These are phyloP conservation scores for Meles meles DNA, from an alignment of 2,113 vertebrate species.

Conservation along the genomic window DNA sequence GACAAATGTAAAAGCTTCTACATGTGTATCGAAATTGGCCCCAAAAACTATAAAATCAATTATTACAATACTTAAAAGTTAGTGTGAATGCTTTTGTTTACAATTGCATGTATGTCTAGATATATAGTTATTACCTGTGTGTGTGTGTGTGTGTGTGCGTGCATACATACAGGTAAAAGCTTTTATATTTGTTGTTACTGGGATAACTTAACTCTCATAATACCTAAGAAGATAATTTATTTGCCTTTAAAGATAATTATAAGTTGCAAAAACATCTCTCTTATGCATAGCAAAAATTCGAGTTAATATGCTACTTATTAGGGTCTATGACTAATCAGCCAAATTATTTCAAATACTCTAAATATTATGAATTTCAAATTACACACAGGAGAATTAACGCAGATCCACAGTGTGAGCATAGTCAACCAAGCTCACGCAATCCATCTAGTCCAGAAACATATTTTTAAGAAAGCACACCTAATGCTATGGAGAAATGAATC, in stretches of 20 bases:
- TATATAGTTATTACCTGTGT: background rate
- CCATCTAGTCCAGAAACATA: background rate
- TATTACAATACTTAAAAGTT: background rate
- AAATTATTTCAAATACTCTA: slow-evolving; percentile 14
- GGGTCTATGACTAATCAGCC: background rate
- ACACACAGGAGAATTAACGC: background rate
- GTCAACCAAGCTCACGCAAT: background rate
- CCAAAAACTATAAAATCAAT: background rate
- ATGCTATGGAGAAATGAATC: background rate
- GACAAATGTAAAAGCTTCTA: background rate
- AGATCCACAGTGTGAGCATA: background rate
- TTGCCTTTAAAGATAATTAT: background rate
- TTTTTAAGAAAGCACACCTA: background rate
- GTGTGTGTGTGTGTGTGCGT: too few relatives aligned
- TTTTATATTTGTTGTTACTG: background rate
- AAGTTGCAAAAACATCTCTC: background rate
- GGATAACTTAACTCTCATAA: background rate
- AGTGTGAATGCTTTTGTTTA: background rate
- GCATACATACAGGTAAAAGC: background rate
- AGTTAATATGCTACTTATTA: background rate
- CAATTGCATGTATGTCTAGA: background rate
- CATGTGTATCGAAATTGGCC: background rate
- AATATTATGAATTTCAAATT: background rate
- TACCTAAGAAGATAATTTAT: background rate
- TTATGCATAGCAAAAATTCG: background rate